Percentiles rank a stretch among this genome's conserved stretches.
Conservation (phyloP, 2,113 vertebrate species). For the Azemiops feae region DNA sequence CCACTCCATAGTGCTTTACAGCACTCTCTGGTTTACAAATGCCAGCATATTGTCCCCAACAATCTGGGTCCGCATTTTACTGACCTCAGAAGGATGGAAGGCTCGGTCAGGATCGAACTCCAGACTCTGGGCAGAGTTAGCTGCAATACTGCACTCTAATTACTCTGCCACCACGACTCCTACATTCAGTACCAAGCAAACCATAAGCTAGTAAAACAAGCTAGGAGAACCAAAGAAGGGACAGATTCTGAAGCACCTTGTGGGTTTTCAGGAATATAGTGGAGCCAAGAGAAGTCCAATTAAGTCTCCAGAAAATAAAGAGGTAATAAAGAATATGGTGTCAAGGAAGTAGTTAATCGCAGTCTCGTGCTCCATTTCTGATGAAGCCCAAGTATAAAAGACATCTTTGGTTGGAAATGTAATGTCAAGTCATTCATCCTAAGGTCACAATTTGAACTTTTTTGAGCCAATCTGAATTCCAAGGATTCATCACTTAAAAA, state of each 20-base stretch:
- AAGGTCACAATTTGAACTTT: not conserved
- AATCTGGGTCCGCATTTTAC: not conserved
- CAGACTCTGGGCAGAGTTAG: not conserved
- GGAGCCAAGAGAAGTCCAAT: not conserved
- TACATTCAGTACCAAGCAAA: not conserved
- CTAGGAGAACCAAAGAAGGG: not conserved
- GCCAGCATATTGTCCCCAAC: not conserved
- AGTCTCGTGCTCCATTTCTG: no score
- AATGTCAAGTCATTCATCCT: not conserved
- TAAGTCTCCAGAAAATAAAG: no score
- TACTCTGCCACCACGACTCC: not conserved
- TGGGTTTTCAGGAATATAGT: not conserved
- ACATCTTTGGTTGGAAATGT: not conserved
- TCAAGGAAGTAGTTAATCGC: no score
- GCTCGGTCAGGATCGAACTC: not conserved
- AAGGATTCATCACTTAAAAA: not conserved
- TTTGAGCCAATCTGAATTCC: not conserved
- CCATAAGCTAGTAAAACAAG: not conserved
- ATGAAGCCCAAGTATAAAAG: not conserved
- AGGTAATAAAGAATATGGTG: not conserved
- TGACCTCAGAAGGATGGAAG: not conserved
- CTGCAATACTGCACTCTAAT: not conserved
- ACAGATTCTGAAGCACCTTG: not conserved
- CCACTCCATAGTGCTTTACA: not conserved
- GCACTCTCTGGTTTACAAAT: not conserved